These are phyloP conservation scores for Battus philenor DNA, from an alignment of 1,140 invertebrate genomes.

Conservation along the genomic window DNA sequence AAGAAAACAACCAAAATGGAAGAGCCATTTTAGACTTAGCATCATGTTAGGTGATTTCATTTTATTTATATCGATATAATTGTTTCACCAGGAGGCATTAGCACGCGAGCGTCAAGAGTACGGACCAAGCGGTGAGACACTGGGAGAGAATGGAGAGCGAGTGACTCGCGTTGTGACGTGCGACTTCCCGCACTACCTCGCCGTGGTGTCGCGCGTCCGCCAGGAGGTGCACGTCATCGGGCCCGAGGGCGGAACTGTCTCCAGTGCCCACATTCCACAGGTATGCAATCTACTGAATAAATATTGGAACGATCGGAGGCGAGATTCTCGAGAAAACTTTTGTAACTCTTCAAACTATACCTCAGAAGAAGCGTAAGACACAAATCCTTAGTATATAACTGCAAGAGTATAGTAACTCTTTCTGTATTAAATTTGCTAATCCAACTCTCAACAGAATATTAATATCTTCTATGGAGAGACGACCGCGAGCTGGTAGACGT, in stretches of 20 bases:
- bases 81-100: slow-evolving; percentile 89
- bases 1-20: too few species aligned
- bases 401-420: too few species aligned
- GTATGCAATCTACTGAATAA: too few species aligned
- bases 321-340: too few species aligned
- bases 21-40: background rate
- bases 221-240: slow-evolving; percentile 97
- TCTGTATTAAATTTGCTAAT: too few species aligned
- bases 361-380: too few species aligned
- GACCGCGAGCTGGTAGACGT: too few species aligned
- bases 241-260: slow-evolving; percentile 95
- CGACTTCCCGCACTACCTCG: slow-evolving; percentile 98
- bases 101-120: slow-evolving; percentile 90
- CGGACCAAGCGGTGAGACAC: slow-evolving; percentile 74
- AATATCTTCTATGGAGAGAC: too few species aligned
- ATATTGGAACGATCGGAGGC: too few species aligned
- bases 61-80: background rate
- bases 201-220: slow-evolving; percentile 92
- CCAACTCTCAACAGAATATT: too few species aligned
- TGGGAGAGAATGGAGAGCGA: slow-evolving; percentile 72
- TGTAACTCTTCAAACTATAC: too few species aligned
- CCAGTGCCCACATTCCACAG: slow-evolving; percentile 94
- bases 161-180: slow-evolving; percentile 95
- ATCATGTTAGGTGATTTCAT: background rate
- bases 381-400: too few species aligned